These are phyloP conservation scores for Eulithis prunata DNA, from an alignment of 2,888 invertebrate species.

Conservation along the genomic window DNA sequence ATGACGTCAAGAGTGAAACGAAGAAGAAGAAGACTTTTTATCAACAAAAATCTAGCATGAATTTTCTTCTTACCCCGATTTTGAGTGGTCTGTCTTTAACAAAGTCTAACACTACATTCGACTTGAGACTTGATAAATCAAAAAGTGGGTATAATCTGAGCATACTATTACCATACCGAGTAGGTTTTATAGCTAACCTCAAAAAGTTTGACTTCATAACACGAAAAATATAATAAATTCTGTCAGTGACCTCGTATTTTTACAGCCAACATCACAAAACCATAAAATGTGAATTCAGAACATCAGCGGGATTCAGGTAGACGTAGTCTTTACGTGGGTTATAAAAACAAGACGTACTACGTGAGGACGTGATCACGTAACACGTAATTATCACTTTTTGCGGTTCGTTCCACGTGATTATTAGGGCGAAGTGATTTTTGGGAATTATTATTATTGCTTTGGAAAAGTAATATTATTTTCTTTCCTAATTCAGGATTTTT, in stretches of 20 bases:
- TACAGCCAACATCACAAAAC: slow-evolving; percentile 11
- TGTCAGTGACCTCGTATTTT: slow-evolving; percentile 2
- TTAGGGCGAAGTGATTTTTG: slow-evolving; percentile 18
- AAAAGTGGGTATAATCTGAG: too few relatives aligned
- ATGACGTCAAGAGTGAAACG: too few relatives aligned
- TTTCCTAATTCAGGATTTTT: too few relatives aligned
- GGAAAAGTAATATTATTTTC: background rate
- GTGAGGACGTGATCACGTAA: slow-evolving; percentile 16
- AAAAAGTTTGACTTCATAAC: background rate
- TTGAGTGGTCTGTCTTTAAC: too few relatives aligned
- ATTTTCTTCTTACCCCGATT: too few relatives aligned
- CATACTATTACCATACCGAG: too few relatives aligned
- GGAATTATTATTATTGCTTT: slow-evolving; percentile 7
- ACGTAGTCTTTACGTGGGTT: slow-evolving; percentile 20
- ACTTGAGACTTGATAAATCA: too few relatives aligned
- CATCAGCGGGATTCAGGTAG: slow-evolving; percentile 16
- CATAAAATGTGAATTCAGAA: slow-evolving; percentile 23
- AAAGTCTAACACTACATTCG: too few relatives aligned
- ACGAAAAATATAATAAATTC: slow-evolving; percentile 9
- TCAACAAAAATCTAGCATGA: too few relatives aligned
- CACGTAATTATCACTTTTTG: slow-evolving; percentile 27
- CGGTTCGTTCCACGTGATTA: slow-evolving; percentile 14
- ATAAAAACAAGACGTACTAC: slow-evolving; percentile 27
- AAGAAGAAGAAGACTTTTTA: too few relatives aligned
- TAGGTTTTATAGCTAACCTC: too few relatives aligned